phyloP scores from a whole-genome alignment of 2,797 vertebrate genomes.

The Enteromius afrohamiltoni region DNA sequence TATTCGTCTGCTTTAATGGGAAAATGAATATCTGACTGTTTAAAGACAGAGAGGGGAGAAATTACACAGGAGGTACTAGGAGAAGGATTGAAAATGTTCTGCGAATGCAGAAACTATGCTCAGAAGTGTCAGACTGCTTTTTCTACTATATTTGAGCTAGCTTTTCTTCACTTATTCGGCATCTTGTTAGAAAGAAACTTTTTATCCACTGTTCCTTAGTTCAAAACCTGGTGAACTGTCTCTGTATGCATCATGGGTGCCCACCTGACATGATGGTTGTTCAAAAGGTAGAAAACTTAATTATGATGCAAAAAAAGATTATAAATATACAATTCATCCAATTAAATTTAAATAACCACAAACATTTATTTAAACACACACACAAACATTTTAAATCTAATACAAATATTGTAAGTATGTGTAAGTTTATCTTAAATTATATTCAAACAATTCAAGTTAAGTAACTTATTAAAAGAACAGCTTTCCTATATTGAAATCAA shows the following conservation, averaged over 20 bases:
- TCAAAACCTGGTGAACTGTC: not conserved
- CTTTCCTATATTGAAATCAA: not conserved
- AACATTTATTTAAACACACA: not conserved
- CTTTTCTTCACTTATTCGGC: not conserved
- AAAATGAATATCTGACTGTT: slow-evolving; percentile 5
- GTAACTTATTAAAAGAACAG: not conserved
- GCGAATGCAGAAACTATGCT: not conserved
- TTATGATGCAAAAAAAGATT: not conserved
- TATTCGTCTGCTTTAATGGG: slow-evolving; percentile 34
- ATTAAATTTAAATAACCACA: not conserved
- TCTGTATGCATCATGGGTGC: not conserved
- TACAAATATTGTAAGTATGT: not conserved
- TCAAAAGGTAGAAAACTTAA: not conserved
- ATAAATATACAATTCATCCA: not conserved
- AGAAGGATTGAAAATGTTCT: not conserved
- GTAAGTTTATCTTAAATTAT: too few species aligned
- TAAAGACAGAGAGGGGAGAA: not conserved
- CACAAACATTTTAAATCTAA: not conserved
- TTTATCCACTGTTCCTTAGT: not conserved
- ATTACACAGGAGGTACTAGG: not conserved
- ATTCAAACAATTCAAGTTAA: not conserved
- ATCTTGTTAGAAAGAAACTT: not conserved
- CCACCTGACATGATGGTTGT: not conserved
- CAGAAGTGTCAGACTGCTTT: not conserved
- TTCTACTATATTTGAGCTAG: not conserved